Percentiles rank a stretch among this genome's conserved stretches.
Evolutionary conservation across 92 coral and sea anemone genomes (phyloP).

Genomic region (Plumapathes pennacea): DNA sequence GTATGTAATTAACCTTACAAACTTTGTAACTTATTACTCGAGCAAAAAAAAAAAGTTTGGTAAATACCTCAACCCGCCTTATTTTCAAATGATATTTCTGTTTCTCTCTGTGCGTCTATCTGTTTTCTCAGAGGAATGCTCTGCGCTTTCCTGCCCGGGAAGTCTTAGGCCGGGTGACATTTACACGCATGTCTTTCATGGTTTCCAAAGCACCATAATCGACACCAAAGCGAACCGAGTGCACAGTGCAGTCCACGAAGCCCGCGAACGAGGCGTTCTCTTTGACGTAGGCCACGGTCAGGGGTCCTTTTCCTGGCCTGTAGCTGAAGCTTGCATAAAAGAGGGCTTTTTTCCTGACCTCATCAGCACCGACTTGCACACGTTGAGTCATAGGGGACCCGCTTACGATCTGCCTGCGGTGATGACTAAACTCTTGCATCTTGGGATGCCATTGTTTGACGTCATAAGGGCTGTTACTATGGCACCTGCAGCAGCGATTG

Average conservation of each 20-base stretch:
- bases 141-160: conserved; percentile 80
- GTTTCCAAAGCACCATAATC: conserved; percentile 56
- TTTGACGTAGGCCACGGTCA: conserved; percentile 90
- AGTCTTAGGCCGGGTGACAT: conserved; percentile 75
- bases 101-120: no score
- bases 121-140: no score
- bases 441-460: conserved; percentile 82
- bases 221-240: conserved; percentile 30
- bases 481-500: conserved; percentile 76
- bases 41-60: no score
- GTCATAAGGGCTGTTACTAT: conserved; percentile 72
- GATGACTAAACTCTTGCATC: conserved; percentile 76
- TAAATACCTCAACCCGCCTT: no score
- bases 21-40: no score
- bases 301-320: conserved; percentile 91
- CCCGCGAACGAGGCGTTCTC: conserved; percentile 67
- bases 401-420: conserved; percentile 72
- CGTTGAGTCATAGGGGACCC: conserved; percentile 55
- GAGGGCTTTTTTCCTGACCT: conserved; percentile 85
- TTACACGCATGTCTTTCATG: conserved; percentile 72
- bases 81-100: no score
- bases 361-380: conserved; percentile 82
- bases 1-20: no score
- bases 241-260: conserved; percentile 44
- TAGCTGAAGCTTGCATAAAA: conserved; percentile 77